phyloP scores from a whole-genome alignment of 1,140 invertebrate species.

The Drosophila rufa region DNA sequence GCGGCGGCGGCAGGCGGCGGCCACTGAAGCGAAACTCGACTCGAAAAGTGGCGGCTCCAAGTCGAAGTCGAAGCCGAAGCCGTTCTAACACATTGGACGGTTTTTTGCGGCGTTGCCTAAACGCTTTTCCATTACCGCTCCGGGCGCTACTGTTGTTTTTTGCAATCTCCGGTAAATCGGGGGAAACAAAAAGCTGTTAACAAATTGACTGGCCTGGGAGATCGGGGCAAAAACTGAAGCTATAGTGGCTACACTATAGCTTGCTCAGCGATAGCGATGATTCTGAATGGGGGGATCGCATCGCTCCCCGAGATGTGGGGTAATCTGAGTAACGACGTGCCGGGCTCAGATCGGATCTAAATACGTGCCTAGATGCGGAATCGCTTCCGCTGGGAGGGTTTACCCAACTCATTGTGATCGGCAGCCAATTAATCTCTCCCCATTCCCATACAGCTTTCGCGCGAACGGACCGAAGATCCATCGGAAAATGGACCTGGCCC shows the following conservation, averaged over 20 bases:
- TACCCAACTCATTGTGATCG: slow-evolving; percentile 41
- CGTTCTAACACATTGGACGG: slow-evolving; percentile 68
- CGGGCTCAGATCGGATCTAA: slow-evolving; percentile 55
- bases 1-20: slow-evolving; percentile 53
- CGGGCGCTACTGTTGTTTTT: slow-evolving; percentile 50
- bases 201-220: slow-evolving; percentile 63
- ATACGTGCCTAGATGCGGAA: slow-evolving; percentile 17
- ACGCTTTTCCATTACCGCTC: slow-evolving; percentile 58
- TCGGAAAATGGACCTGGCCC: slow-evolving; percentile 89
- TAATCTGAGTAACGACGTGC: slow-evolving; percentile 67
- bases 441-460: slow-evolving; percentile 86
- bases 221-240: slow-evolving; percentile 47
- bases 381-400: slow-evolving; percentile 27
- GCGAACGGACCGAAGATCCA: slow-evolving; percentile 89
- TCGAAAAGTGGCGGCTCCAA: slow-evolving; percentile 17
- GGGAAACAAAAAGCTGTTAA: slow-evolving; percentile 77
- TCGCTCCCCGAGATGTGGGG: slow-evolving; percentile 33
- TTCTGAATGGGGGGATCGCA: slow-evolving; percentile 48
- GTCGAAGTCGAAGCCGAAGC: slow-evolving; percentile 56
- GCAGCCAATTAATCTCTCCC: slow-evolving; percentile 48
- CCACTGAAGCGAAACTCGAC: slow-evolving; percentile 68
- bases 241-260: neutral
- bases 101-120: slow-evolving; percentile 52
- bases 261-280: slow-evolving; percentile 46
- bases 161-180: slow-evolving; percentile 78